Evolutionary conservation across 2,113 vertebrate genomes (phyloP).

Genomic region (Hyaena hyaena): DNA sequence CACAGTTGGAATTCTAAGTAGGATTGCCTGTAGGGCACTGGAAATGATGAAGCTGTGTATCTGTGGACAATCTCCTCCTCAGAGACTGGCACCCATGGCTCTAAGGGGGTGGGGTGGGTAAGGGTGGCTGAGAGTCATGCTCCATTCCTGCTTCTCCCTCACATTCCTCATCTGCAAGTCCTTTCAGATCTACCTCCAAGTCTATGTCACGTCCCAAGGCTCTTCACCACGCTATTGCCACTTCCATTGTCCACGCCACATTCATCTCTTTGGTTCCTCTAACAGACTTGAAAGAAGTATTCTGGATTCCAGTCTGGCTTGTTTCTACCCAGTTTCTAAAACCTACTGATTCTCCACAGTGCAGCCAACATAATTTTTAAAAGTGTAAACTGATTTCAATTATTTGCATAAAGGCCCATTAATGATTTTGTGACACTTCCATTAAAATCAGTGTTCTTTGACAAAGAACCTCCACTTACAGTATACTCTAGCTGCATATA

Average conservation of each 20-base stretch:
- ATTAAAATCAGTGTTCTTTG: not conserved
- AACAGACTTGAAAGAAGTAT: not conserved
- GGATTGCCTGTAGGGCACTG: not conserved
- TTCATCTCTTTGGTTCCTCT: too few relatives aligned
- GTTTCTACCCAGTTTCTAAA: not conserved
- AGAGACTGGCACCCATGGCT: not conserved
- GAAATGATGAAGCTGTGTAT: not conserved
- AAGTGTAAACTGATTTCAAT: not conserved
- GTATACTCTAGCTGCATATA: not conserved
- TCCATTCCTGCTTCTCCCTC: not conserved
- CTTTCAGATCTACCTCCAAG: not conserved
- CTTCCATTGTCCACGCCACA: accelerated
- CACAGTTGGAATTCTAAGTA: not conserved
- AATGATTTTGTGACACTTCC: not conserved
- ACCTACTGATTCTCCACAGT: not conserved
- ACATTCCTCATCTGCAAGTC: not conserved
- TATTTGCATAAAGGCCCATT: not conserved
- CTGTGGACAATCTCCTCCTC: not conserved
- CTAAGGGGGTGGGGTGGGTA: too few relatives aligned
- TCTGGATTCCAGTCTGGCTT: not conserved
- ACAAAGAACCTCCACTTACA: not conserved
- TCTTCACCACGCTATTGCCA: not conserved
- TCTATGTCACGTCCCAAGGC: not conserved
- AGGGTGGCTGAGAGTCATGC: too few relatives aligned
- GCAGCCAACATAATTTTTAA: not conserved